These are phyloP conservation scores for Agrypnus murinus DNA, from an alignment of 2,888 invertebrate genomes.

Conservation along the genomic window DNA sequence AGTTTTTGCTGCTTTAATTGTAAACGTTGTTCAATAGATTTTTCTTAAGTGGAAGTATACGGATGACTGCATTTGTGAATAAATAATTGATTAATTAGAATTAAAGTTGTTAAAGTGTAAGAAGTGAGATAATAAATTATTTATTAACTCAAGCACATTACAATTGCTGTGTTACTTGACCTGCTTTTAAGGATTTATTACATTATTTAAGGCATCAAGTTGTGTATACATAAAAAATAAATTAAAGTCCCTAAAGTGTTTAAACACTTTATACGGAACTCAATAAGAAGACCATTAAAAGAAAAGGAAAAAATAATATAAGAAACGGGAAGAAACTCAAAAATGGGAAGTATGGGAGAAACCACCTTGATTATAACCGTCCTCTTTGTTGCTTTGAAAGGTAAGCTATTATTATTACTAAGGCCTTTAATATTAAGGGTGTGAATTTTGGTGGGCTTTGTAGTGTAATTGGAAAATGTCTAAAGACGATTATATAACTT, in stretches of 20 bases:
- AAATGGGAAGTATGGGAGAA: slow-evolving; percentile 10
- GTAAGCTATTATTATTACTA: slow-evolving; percentile 20
- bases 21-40: no score
- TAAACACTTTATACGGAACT: background rate
- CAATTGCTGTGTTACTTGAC: no score
- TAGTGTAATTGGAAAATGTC: slow-evolving; percentile 8
- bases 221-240: slow-evolving; percentile 1
- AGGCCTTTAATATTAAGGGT: background rate
- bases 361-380: slow-evolving; percentile 2
- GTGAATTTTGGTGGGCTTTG: slow-evolving; percentile 9
- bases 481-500: background rate
- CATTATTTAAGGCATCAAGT: background rate
- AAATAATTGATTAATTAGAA: no score
- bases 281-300: no score
- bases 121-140: no score
- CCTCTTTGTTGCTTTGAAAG: slow-evolving; percentile 22
- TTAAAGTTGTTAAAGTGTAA: no score
- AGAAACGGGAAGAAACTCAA: background rate
- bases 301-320: no score
- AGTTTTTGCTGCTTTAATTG: no score
- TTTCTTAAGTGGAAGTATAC: no score
- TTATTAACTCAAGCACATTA: no score
- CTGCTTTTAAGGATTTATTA: background rate
- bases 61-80: no score
- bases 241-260: background rate